Base-by-base conservation (phyloP, 2,888 invertebrate species). In the Idaea straminata region DNA sequence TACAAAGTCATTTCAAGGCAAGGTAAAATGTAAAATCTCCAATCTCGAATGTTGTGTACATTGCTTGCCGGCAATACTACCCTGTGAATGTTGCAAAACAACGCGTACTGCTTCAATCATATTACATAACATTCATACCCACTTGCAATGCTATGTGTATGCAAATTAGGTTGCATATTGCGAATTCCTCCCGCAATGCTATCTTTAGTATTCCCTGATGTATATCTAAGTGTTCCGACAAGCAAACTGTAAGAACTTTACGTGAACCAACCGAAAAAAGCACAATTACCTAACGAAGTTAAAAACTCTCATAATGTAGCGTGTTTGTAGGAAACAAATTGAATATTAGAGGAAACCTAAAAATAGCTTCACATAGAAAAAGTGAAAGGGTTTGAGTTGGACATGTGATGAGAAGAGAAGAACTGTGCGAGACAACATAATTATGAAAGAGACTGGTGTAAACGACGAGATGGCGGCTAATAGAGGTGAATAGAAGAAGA, bases 81-180 rank as follows among this genome's bases (percentile, higher is more conserved):
- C 61, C 34, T 62, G 61, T 15, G 35, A 61, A 65, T 38, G 59
- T 35, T 38, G 60, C 64, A 67, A 67, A 63, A 67, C 47, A 64
- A 62, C 61, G 35, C 62, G 63, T 65, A 62, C 61, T 57, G 71
- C 77, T 75, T 79, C 83, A 82, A 84, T 82, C 80, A 78, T 77
- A 83, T 82, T 81, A 81, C 79, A 77, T 78, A 78, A 75, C 70
- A 72, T 68, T 73, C 74, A 77, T 77, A 78, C 77, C 79, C 75
- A 72, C 66, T 72, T 70, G 71, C 74, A 72, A 72, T 77, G 75
- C 75, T 76, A 75, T 79, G 79, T 78, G 74, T 82, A 85, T 86
- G 86, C 83, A 83, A 84, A 86, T 86, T 79, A 70, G 64, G 62
- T 69, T 83, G 82, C 83, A 85, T 83, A 86, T 85, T 86, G 81